phyloP scores from a whole-genome alignment of 1,140 invertebrate genomes.

The Brachionus manjavacas region DNA sequence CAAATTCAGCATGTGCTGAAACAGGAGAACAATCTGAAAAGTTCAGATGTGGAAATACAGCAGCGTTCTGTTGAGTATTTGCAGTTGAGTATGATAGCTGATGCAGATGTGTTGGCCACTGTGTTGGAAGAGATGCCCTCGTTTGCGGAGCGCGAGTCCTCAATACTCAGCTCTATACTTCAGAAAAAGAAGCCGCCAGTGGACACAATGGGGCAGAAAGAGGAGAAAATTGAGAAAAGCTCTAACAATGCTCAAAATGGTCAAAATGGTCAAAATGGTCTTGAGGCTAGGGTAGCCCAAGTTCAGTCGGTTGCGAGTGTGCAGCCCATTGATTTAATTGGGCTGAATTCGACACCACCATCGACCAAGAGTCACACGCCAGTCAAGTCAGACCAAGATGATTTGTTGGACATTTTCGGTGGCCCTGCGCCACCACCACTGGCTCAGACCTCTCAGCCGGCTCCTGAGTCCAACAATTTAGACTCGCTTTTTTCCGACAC shows the following conservation, averaged over 20 bases:
- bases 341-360: background rate
- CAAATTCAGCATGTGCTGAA: slow-evolving; percentile 93
- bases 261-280: background rate
- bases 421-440: background rate
- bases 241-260: background rate
- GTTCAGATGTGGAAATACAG: slow-evolving; percentile 94
- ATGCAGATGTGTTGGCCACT: slow-evolving; percentile 91
- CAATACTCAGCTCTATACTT: slow-evolving; percentile 80
- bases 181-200: slow-evolving; percentile 67
- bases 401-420: slow-evolving; percentile 33
- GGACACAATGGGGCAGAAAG: background rate
- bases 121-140: slow-evolving; percentile 99
- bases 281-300: background rate
- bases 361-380: background rate
- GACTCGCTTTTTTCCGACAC: slow-evolving; percentile 19
- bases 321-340: background rate
- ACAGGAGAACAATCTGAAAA: slow-evolving; percentile 90
- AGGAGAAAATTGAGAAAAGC: slow-evolving; percentile 6
- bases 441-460: background rate
- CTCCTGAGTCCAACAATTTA: background rate
- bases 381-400: slow-evolving; percentile 28
- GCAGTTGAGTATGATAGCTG: slow-evolving; percentile 88
- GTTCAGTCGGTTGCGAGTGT: background rate
- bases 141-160: slow-evolving; percentile 93
- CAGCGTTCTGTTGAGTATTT: slow-evolving; percentile 97